phyloP scores from a whole-genome alignment of 2,797 vertebrate species.

The Rhabdomys pumilio region DNA sequence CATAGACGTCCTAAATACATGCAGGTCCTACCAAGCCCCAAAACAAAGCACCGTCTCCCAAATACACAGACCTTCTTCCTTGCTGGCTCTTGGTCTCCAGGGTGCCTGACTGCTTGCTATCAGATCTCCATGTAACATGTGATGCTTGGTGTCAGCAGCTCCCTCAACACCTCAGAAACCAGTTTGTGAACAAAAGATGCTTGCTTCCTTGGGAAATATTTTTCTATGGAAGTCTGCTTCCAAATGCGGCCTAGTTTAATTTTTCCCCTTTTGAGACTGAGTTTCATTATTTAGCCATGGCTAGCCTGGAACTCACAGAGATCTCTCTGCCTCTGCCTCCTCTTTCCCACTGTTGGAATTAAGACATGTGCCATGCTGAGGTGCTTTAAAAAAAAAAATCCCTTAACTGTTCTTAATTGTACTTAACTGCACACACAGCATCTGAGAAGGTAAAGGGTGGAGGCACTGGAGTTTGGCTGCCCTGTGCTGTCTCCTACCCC shows the following conservation, averaged over 20 bases:
- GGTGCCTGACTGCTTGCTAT: background rate
- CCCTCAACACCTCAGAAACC: background rate
- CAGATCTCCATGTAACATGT: background rate
- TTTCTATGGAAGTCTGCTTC: constrained; percentile 55
- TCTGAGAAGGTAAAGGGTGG: background rate
- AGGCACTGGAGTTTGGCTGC: background rate
- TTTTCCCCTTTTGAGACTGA: background rate
- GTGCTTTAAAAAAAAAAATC: constrained; percentile 17
- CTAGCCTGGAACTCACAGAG: background rate
- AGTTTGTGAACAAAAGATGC: background rate
- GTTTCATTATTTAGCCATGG: background rate
- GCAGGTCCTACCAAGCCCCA: background rate
- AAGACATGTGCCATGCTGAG: background rate
- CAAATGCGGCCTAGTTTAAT: constrained; percentile 27
- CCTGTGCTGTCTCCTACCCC: background rate
- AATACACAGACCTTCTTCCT: background rate
- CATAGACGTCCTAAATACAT: accelerated
- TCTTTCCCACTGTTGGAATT: too few species aligned
- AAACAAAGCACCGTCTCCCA: background rate
- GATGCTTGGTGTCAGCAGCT: background rate
- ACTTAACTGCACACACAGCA: background rate
- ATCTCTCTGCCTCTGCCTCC: background rate
- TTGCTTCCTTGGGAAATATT: background rate
- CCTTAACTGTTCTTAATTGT: background rate
- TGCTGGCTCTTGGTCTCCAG: background rate